A percentile compares a stretch with the other conserved stretches of the same genome.
These are phyloP conservation scores for Mastigias papua DNA, from an alignment of 30 jellyfish, hydroid and myxozoan genomes.

Conservation along the genomic window DNA sequence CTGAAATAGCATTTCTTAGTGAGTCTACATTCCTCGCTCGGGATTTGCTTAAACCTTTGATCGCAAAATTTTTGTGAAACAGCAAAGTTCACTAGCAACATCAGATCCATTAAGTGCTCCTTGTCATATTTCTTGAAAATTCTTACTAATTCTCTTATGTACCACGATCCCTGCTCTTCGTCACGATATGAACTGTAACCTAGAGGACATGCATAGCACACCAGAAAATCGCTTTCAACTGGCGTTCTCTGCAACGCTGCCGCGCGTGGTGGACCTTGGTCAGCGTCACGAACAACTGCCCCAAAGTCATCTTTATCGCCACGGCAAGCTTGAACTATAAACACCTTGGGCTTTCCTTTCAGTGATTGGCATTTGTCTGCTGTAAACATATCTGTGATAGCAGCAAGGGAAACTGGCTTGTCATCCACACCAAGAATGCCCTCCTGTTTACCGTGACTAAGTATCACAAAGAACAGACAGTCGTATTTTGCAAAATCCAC, in stretches of 20 bases:
- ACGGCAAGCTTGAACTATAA: conserved; percentile 89
- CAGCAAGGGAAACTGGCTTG: conserved; percentile 19
- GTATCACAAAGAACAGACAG: conserved; percentile 45
- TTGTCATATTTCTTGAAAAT: conserved; percentile 4
- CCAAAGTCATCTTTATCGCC: conserved; percentile 79
- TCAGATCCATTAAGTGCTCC: conserved; percentile 75
- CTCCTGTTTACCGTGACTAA: conserved; percentile 72
- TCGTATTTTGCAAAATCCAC: conserved; percentile 41
- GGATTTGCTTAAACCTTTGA: conserved; percentile 49
- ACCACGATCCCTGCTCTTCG: conserved; percentile 70
- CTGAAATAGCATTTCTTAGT: conserved; percentile 68
- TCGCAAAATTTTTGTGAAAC: conserved; percentile 35
- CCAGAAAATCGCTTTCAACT: conserved; percentile 75
- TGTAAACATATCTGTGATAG: conserved; percentile 47
- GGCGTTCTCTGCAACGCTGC: conserved; percentile 41
- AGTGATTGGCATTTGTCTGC: conserved; percentile 73
- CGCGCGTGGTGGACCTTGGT: not conserved
- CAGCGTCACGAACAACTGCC: conserved; percentile 42
- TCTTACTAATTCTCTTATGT: conserved; percentile 55
- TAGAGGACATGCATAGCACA: conserved; percentile 78
- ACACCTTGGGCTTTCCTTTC: conserved; percentile 72
- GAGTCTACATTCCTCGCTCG: conserved; percentile 78
- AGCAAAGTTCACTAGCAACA: conserved; percentile 65
- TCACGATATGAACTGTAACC: conserved; percentile 73
- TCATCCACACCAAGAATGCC: conserved; percentile 82